These are phyloP conservation scores for Diacarnus erythraeanus DNA, from an alignment of 37 sponge, comb jelly and placozoan genomes.

Conservation along the genomic window DNA sequence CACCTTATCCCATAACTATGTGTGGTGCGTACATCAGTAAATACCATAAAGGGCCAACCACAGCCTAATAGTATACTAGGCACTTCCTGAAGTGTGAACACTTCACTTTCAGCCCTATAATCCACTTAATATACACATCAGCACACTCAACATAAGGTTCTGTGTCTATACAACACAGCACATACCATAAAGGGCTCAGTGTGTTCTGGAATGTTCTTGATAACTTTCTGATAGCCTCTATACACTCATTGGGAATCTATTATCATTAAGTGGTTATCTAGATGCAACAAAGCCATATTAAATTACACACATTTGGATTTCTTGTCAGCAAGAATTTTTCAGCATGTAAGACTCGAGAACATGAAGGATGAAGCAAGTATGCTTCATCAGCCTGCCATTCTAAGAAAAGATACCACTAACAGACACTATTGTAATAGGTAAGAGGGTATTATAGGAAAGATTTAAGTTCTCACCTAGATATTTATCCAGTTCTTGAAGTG, in stretches of 20 bases:
- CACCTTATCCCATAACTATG: too few relatives aligned
- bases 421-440: too few relatives aligned
- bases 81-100: too few relatives aligned
- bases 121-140: too few relatives aligned
- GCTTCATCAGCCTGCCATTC: constrained; percentile 33
- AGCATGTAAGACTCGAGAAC: constrained; percentile 14
- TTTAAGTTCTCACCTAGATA: constrained; percentile 57
- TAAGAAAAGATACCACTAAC: not conserved
- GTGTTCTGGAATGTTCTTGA: constrained; percentile 9
- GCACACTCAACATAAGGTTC: too few relatives aligned
- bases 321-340: constrained; percentile 2
- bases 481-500: constrained; percentile 42
- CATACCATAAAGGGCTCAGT: not conserved
- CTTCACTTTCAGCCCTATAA: too few relatives aligned
- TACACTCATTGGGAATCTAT: not conserved
- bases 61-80: too few relatives aligned
- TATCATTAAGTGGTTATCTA: too few relatives aligned
- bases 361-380: constrained; percentile 29
- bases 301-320: not conserved
- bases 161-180: too few relatives aligned
- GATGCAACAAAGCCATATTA: too few relatives aligned
- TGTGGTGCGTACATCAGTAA: not conserved
- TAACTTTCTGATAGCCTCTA: not conserved
- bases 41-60: not conserved
- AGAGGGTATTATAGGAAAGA: not conserved